phyloP scores from a whole-genome alignment of 30 jellyfish, hydroid and myxozoan species.

The Chrysaora quinquecirrha region DNA sequence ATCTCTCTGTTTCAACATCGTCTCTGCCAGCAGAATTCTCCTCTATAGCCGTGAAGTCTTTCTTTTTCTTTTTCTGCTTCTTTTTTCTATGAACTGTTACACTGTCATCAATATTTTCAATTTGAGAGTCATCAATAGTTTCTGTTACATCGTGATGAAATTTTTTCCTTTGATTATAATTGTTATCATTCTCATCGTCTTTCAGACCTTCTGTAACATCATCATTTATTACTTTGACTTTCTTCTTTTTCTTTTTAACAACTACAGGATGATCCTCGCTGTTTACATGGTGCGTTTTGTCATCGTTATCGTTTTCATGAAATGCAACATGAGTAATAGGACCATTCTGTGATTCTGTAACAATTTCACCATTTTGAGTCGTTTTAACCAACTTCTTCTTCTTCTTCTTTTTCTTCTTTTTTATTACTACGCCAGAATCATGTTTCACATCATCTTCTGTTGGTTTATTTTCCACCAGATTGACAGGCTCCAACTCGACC shows the following conservation, averaged over 20 bases:
- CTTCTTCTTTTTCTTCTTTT: conserved; percentile 63
- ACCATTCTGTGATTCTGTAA: neutral
- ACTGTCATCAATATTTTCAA: neutral
- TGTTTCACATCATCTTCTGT: conserved; percentile 13
- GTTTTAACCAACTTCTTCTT: conserved; percentile 15
- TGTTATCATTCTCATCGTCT: neutral
- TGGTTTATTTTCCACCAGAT: too few species aligned
- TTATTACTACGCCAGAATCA: conserved; percentile 20
- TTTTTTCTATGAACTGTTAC: conserved; percentile 14
- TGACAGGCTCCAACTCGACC: too few species aligned
- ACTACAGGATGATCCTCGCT: conserved; percentile 15
- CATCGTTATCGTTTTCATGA: neutral
- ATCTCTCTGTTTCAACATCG: neutral
- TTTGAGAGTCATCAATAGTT: neutral
- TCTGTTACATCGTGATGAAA: neutral
- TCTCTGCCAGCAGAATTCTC: neutral
- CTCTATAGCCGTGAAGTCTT: neutral
- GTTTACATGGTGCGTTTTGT: too few species aligned
- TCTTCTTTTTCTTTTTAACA: conserved; percentile 51
- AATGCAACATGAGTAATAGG: neutral
- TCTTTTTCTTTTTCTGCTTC: conserved; percentile 45
- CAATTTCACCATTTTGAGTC: neutral
- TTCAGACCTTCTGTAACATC: neutral
- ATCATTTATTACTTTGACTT: neutral
- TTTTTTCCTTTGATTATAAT: neutral